These are phyloP conservation scores for Dione juno DNA, from an alignment of 2,888 invertebrate genomes.

Conservation along the genomic window DNA sequence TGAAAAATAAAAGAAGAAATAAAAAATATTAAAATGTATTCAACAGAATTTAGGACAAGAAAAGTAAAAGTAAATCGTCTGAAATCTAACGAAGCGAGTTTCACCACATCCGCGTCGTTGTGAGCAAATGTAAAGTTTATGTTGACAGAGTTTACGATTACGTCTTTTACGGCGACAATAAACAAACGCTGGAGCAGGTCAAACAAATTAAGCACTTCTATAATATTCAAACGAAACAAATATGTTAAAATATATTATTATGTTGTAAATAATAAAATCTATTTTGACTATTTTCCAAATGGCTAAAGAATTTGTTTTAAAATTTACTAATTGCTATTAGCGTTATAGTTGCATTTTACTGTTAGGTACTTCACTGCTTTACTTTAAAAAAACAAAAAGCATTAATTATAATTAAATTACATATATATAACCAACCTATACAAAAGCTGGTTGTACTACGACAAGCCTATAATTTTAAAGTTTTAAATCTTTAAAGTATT, in stretches of 20 bases:
- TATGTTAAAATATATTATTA: neutral
- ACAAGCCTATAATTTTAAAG: neutral
- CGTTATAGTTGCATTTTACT: too few relatives aligned
- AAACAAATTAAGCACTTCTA: slow-evolving; percentile 3
- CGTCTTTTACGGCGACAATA: slow-evolving; percentile 25
- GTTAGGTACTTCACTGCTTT: too few relatives aligned
- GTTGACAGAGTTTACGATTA: slow-evolving; percentile 25
- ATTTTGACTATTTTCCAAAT: neutral
- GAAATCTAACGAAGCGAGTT: slow-evolving; percentile 18
- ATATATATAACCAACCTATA: too few relatives aligned
- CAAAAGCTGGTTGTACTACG: too few relatives aligned
- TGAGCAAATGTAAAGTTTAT: slow-evolving; percentile 26
- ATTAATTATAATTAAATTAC: too few relatives aligned
- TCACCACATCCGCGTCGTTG: slow-evolving; percentile 21
- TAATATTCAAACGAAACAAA: neutral
- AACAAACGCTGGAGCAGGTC: slow-evolving; percentile 13
- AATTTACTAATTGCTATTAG: too few relatives aligned
- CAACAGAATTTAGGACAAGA: neutral
- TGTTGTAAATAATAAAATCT: neutral
- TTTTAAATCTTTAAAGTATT: neutral
- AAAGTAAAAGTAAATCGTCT: slow-evolving; percentile 1
- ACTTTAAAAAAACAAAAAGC: too few relatives aligned
- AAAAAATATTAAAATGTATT: neutral
- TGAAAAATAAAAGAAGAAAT: neutral
- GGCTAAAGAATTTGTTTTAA: neutral